Conservation (phyloP, 2,888 invertebrate genomes). For the Miltochrista miniata region DNA sequence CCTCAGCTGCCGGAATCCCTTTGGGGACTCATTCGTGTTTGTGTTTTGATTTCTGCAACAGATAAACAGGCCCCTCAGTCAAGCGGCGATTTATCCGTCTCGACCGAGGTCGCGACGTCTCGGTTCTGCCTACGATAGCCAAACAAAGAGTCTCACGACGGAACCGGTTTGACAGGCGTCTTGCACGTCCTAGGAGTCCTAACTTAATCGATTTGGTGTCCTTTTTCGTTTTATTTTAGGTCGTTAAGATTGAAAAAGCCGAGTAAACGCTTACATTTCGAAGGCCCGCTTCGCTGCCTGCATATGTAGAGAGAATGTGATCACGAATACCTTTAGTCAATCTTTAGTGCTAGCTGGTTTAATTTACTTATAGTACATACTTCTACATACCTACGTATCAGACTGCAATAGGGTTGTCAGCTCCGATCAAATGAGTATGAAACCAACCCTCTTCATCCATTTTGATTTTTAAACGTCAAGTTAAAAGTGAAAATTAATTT, state of each 20-base stretch:
- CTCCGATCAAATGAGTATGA: too few species aligned
- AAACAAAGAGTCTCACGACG: slow-evolving; percentile 67
- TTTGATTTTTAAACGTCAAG: too few species aligned
- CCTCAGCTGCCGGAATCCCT: slow-evolving; percentile 65
- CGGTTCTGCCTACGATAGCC: slow-evolving; percentile 58
- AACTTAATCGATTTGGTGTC: slow-evolving; percentile 70
- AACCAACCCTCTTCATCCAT: too few species aligned
- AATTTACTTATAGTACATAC: too few species aligned
- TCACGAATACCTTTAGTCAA: slow-evolving; percentile 32
- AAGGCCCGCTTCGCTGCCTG: slow-evolving; percentile 22
- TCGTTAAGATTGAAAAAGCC: slow-evolving; percentile 55
- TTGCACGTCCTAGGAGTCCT: slow-evolving; percentile 68
- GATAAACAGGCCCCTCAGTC: slow-evolving; percentile 49
- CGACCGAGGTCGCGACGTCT: slow-evolving; percentile 51
- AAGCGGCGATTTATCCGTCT: slow-evolving; percentile 42
- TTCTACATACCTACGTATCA: too few species aligned
- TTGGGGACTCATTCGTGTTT: slow-evolving; percentile 60
- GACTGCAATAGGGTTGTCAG: too few species aligned
- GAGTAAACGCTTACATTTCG: slow-evolving; percentile 41
- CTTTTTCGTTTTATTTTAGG: slow-evolving; percentile 67
- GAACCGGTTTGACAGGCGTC: slow-evolving; percentile 71
- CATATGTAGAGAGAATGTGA: slow-evolving; percentile 44
- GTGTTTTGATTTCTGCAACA: slow-evolving; percentile 61
- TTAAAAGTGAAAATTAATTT: too few species aligned
- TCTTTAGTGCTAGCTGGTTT: not conserved